Evolutionary conservation across 2,888 invertebrate genomes (phyloP).

Genomic region (Bellardia pandia): DNA sequence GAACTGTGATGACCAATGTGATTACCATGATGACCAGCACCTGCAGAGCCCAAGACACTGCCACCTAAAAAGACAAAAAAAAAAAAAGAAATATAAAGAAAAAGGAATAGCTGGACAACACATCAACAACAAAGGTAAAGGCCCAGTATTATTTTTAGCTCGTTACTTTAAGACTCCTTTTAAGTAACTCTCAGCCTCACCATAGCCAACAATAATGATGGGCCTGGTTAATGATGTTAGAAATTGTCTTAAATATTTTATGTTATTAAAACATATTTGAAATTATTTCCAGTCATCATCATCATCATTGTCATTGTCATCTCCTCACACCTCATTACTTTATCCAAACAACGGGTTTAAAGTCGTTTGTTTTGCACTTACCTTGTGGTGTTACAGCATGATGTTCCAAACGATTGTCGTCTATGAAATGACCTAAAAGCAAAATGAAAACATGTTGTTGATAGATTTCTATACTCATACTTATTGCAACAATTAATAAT

Average conservation of each 20-base stretch:
- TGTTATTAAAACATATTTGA: constrained; percentile 51
- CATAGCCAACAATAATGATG: neutral
- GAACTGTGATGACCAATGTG: constrained; percentile 82
- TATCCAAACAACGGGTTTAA: constrained; percentile 14
- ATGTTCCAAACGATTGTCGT: constrained; percentile 84
- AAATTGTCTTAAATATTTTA: constrained; percentile 30
- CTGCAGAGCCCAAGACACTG: constrained; percentile 65
- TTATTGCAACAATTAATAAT: constrained; percentile 60
- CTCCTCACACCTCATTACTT: constrained; percentile 61
- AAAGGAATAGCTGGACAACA: constrained; percentile 68
- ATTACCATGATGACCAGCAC: constrained; percentile 82
- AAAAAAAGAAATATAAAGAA: neutral
- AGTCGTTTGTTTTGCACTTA: constrained; percentile 70
- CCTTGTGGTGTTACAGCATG: constrained; percentile 82
- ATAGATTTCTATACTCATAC: neutral
- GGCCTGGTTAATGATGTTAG: constrained; percentile 27
- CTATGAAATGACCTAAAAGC: constrained; percentile 83
- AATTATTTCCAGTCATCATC: constrained; percentile 26
- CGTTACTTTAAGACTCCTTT: constrained; percentile 61
- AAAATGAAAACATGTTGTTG: constrained; percentile 45
- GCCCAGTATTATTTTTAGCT: neutral
- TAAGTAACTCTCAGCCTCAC: neutral
- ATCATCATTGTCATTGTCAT: neutral
- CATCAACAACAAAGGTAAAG: neutral
- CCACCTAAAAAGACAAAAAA: constrained; percentile 48